phyloP scores from a whole-genome alignment of 2,888 invertebrate species.

The Scaptomyza parva region DNA sequence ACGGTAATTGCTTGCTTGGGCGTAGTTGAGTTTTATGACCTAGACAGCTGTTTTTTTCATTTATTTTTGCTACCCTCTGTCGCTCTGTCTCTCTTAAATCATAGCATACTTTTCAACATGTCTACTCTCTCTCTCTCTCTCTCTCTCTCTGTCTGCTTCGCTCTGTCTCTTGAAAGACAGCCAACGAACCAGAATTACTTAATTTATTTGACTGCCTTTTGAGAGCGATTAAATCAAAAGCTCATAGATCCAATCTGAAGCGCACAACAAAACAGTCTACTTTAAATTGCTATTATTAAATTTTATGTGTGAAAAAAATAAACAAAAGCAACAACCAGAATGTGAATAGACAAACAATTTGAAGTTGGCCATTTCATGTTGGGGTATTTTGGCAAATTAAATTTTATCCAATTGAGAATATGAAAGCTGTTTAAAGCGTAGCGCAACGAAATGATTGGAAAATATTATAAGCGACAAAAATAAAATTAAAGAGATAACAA shows the following conservation, averaged over 20 bases:
- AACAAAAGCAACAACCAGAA: not conserved
- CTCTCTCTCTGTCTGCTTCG: too few species aligned
- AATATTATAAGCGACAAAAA: not conserved
- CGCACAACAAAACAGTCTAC: constrained; percentile 12
- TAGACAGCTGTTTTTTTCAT: constrained; percentile 69
- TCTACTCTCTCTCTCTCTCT: constrained; percentile 1
- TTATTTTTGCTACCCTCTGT: not conserved
- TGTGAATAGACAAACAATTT: constrained; percentile 9
- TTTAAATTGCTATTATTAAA: constrained; percentile 59
- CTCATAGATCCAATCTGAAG: constrained; percentile 49
- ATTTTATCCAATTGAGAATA: constrained; percentile 40
- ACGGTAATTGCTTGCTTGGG: constrained; percentile 73
- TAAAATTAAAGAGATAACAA: not conserved
- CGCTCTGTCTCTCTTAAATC: constrained; percentile 44
- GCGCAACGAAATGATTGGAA: constrained; percentile 12
- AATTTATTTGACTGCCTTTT: constrained; percentile 29
- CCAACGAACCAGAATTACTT: constrained; percentile 48
- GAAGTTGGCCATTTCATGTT: not conserved
- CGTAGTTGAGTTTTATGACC: constrained; percentile 71
- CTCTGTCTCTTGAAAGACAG: constrained; percentile 21
- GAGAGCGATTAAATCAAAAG: constrained; percentile 50
- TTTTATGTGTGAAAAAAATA: constrained; percentile 34
- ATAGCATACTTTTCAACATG: constrained; percentile 55
- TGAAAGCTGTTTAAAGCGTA: constrained; percentile 20
- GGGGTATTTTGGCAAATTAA: constrained; percentile 27